Base-by-base conservation (phyloP, 2,888 invertebrate species). In the Nomada lathburiana region DNA sequence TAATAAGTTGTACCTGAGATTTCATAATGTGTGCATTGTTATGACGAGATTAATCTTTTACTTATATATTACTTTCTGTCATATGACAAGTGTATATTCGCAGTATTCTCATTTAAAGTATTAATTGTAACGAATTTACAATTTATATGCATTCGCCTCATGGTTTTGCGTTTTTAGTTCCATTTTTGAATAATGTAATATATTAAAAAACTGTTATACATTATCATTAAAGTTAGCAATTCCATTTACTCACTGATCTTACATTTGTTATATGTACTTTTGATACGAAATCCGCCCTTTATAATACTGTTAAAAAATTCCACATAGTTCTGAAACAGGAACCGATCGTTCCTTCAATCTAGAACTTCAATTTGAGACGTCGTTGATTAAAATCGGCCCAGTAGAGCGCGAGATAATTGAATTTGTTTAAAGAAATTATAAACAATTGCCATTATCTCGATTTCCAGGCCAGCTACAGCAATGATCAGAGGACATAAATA, bases 151-250 rank as follows among this genome's bases (percentile, higher is more conserved):
- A 70, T 78, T 69, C 53, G 16, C 44, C 57, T 69, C 13, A 18
- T 20, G 50, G 57, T 76, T 80, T 79, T 74, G 36, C 83, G 77
- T 86, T 86, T 77, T 82, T 84, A 86, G 80, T 84, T 86, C 74
- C 71, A 84, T 62, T 72, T 73, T 80, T 71, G 53, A 50, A 29
- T 29, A 52, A 29, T 78, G 52, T 72, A 65, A 52, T 50, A 65
- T 73, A 83, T 70, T 29, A 50, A 53, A 64, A 16, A 29, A 26
- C 29, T 68, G 59, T 65, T 71, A 63, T 86, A 72, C 44, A 72
- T 76, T 76, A 76, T 78, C 50, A 55, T 73, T 72, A 4, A 23
- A 50, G 68, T 1, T 60, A 10, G 44, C 52, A 59, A 62, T 72
- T 64, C 63, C 11, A 73, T 59, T 73, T 76, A 82, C 52, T 76